Conservation (phyloP, 2,797 vertebrate genomes). For the Mormyrops boulengeri region DNA sequence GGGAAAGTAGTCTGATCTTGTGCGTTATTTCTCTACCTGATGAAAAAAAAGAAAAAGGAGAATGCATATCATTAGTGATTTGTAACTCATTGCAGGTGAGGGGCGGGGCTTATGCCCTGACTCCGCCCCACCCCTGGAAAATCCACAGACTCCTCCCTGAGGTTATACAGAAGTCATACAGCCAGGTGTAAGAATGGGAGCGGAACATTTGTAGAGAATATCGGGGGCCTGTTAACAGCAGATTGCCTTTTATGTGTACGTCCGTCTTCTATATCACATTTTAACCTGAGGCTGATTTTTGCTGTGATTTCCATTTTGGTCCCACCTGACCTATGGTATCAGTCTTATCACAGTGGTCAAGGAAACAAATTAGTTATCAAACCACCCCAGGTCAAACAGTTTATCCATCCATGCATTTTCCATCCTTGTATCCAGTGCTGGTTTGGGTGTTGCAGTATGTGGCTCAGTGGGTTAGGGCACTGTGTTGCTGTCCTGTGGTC, state of each 20-base stretch:
- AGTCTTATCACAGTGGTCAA: not conserved
- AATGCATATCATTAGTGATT: not conserved
- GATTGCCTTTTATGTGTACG: not conserved
- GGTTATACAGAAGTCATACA: not conserved
- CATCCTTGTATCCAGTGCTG: not conserved
- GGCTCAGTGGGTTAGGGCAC: not conserved
- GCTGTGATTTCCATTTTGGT: not conserved
- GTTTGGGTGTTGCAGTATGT: not conserved
- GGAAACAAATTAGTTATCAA: not conserved
- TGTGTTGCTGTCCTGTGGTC: not conserved
- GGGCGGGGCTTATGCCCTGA: not conserved
- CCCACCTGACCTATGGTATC: not conserved
- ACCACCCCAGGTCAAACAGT: not conserved
- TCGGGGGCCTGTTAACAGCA: not conserved
- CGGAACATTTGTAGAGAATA: not conserved
- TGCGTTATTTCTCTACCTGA: not conserved
- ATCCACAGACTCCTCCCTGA: not conserved
- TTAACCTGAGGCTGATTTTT: not conserved
- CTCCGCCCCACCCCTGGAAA: not conserved
- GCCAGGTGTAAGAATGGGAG: not conserved
- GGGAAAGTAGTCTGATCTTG: not conserved
- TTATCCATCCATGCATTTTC: not conserved
- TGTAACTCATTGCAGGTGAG: not conserved
- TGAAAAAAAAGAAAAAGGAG: not conserved
- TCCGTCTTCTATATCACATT: not conserved